Conservation (phyloP, 2,888 invertebrate genomes). For the Eulithis prunata region DNA sequence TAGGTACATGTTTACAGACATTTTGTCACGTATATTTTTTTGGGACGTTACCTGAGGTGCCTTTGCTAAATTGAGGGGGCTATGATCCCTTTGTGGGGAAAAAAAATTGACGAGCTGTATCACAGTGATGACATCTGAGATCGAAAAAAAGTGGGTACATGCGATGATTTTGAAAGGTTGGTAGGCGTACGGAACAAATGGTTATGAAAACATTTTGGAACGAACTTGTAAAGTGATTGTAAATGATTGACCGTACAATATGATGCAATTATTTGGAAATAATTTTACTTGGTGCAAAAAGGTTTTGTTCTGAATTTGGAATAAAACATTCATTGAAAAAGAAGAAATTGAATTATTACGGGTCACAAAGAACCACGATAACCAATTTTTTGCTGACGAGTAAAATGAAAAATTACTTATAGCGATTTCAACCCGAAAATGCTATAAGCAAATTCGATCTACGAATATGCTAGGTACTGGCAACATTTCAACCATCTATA, state of each 20-base stretch:
- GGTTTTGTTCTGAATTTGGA: too few species aligned
- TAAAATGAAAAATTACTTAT: too few species aligned
- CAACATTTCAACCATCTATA: background rate
- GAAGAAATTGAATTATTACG: too few species aligned
- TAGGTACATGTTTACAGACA: conserved; percentile 83
- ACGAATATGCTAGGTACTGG: background rate
- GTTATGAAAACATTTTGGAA: conserved; percentile 21
- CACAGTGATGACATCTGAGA: conserved; percentile 72
- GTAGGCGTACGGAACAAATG: conserved; percentile 27
- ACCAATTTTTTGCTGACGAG: too few species aligned
- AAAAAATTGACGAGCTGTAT: conserved; percentile 68
- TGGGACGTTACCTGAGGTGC: conserved; percentile 70
- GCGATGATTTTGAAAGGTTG: conserved; percentile 43
- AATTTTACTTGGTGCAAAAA: too few species aligned
- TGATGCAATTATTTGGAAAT: conserved; percentile 2
- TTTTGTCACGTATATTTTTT: conserved; percentile 82
- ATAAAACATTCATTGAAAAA: too few species aligned
- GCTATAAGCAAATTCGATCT: background rate
- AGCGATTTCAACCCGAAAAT: too few species aligned
- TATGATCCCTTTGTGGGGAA: conserved; percentile 62
- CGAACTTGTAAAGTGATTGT: conserved; percentile 11
- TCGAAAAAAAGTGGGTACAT: conserved; percentile 47
- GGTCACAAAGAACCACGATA: too few species aligned
- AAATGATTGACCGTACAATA: conserved; percentile 18
- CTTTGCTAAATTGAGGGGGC: conserved; percentile 72